Base-by-base conservation (phyloP, 1,140 invertebrate species). In the Drosophila erecta region DNA sequence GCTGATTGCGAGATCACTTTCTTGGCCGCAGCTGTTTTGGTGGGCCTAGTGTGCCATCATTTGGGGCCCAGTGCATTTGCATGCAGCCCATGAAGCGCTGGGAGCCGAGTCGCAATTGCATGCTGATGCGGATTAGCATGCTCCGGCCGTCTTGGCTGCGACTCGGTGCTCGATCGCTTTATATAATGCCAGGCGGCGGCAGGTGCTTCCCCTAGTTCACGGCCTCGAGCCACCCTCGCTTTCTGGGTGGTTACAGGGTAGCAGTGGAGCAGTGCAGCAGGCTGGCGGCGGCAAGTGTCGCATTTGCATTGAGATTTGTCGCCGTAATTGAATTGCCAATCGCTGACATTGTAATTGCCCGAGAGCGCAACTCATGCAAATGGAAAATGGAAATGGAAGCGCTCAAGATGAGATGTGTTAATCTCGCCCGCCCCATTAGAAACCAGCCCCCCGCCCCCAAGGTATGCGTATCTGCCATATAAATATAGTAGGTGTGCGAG, bases 21-120 rank as follows among this genome's bases (percentile, higher is more conserved):
- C 58, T 30, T 20, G 40, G 15, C 24, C 24, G 4, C 51, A 30
- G 38, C 12, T 37, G 40, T 37, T 12, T 5, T 15, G n/a, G 6
- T 17, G 14, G 1, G 4, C 2, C 1, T 7, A 37, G 38, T 5
- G 27, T 24, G 24, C 1, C 27, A 41, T 3, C 17, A 30, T 27
- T 60, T 43, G 30, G 44, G 41, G 8, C 49, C 17, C 49, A 77
- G 24, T 64, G 61, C 57, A 81, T 74, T 83, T 74, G 57, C 47
- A 83, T 83, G 80, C 75, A 22, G 53, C 70, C 47, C 79, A 69
- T 81, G 66, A 47, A 54, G 30, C 50, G 69, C 60, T n/a, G n/a
- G n/a, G n/a, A n/a, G n/a, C 58, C 65, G 65, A 79, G 66, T 80
- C 62, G 77, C 81, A 85, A 70, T 81, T 85, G 81, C 81, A 86